A percentile compares a stretch with the other conserved stretches of the same genome.
Evolutionary conservation across 2,888 invertebrate genomes (phyloP).

Genomic region (Megastigmus dorsalis): DNA sequence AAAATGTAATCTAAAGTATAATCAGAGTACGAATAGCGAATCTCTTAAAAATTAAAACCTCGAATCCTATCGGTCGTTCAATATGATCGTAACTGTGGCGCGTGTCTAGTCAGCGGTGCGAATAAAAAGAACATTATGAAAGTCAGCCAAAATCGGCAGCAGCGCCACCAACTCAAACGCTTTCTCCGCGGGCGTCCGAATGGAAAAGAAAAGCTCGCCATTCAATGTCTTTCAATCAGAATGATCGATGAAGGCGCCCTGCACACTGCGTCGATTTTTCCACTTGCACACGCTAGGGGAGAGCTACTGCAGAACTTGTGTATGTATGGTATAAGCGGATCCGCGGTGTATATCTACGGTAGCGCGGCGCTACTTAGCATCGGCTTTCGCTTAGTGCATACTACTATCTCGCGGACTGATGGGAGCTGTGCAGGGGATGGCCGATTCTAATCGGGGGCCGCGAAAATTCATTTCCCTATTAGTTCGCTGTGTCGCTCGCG

Average conservation of each 20-base stretch:
- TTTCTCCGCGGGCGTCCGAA: no score
- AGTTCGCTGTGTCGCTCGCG: constrained; percentile 71
- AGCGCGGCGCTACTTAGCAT: constrained; percentile 47
- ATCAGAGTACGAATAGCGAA: no score
- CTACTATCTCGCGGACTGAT: neutral
- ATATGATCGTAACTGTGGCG: no score
- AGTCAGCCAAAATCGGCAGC: neutral
- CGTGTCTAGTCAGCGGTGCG: no score
- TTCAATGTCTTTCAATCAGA: constrained; percentile 70
- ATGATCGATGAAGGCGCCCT: constrained; percentile 67
- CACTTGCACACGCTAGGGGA: neutral
- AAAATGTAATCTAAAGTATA: no score
- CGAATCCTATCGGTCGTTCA: no score
- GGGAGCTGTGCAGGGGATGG: no score
- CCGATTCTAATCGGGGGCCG: constrained; percentile 54
- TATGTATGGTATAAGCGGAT: no score
- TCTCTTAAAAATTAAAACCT: no score
- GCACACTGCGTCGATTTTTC: constrained; percentile 14
- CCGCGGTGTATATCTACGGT: no score
- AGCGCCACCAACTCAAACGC: neutral
- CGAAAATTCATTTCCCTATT: constrained; percentile 75
- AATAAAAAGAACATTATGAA: constrained; percentile 32
- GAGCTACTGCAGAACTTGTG: constrained; percentile 23
- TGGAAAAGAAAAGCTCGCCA: constrained; percentile 55
- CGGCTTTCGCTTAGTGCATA: constrained; percentile 57